Percentiles rank a stretch among this genome's conserved stretches.
Conservation (phyloP, 2,888 invertebrate genomes). For the Operophtera brumata region DNA sequence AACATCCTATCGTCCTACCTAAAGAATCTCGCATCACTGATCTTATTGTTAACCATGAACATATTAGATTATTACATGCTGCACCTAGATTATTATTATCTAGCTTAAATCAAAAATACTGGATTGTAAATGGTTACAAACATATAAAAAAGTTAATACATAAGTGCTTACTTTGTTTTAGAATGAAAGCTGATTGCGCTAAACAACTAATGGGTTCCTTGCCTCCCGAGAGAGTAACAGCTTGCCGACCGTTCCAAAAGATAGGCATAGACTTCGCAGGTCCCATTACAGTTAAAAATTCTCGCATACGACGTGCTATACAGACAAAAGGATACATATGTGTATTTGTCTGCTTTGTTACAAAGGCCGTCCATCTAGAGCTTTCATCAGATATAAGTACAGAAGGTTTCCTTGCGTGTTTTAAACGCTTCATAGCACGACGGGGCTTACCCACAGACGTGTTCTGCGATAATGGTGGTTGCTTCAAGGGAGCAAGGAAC, state of each 20-base stretch:
- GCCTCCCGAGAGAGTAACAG: conserved; percentile 13
- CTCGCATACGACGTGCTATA: neutral
- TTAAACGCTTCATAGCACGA: conserved; percentile 20
- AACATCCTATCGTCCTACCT: conserved; percentile 26
- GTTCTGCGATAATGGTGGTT: conserved; percentile 14
- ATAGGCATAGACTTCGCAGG: conserved; percentile 4
- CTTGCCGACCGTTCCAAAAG: neutral
- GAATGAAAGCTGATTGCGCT: conserved; percentile 18
- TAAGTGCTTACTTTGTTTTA: conserved; percentile 30
- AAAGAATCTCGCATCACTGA: conserved; percentile 14
- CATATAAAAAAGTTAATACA: conserved; percentile 27
- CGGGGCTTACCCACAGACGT: conserved; percentile 16
- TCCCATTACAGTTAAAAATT: neutral
- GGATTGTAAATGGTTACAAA: conserved; percentile 26
- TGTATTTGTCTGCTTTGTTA: conserved; percentile 7
- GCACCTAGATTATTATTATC: conserved; percentile 12
- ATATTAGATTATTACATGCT: conserved; percentile 23
- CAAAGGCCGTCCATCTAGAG: conserved; percentile 22
- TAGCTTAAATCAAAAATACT: neutral
- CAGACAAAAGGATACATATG: conserved; percentile 6
- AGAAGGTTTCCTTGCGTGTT: conserved; percentile 17
- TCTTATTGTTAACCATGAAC: conserved; percentile 25
- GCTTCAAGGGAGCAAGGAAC: conserved; percentile 6
- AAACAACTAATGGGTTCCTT: conserved; percentile 27
- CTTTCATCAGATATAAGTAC: conserved; percentile 20